A percentile compares a stretch with the other conserved stretches of the same genome.
These are phyloP conservation scores for Polydrusus cervinus DNA, from an alignment of 2,888 invertebrate genomes.

Conservation along the genomic window DNA sequence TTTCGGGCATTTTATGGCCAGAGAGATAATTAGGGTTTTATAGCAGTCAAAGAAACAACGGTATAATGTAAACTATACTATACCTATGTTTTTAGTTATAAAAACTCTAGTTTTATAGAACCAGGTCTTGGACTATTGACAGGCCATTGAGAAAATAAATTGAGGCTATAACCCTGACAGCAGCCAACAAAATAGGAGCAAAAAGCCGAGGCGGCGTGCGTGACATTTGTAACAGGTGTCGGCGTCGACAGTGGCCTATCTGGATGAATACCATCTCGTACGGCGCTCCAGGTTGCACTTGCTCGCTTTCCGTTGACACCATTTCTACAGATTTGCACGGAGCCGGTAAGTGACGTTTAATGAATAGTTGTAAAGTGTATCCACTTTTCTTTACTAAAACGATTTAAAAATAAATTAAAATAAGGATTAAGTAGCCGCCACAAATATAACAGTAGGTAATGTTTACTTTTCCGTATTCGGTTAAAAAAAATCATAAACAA, in stretches of 20 bases:
- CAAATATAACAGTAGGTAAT: too few relatives aligned
- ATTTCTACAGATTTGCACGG: neutral
- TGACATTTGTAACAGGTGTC: conserved; percentile 46
- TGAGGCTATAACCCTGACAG: conserved; percentile 24
- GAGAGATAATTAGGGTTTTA: too few relatives aligned
- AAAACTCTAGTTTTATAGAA: too few relatives aligned
- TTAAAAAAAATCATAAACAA: too few relatives aligned
- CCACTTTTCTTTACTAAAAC: too few relatives aligned
- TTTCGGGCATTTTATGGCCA: too few relatives aligned
- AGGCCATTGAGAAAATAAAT: conserved; percentile 27
- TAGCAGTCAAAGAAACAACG: too few relatives aligned
- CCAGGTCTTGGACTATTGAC: neutral
- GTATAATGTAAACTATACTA: too few relatives aligned
- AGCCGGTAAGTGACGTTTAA: conserved; percentile 23
- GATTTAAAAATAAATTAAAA: too few relatives aligned
- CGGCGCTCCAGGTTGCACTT: conserved; percentile 40
- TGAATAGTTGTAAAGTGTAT: neutral
- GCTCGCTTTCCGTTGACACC: conserved; percentile 9
- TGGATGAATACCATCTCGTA: conserved; percentile 43
- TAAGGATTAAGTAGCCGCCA: too few relatives aligned
- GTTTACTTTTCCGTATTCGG: too few relatives aligned
- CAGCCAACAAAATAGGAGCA: conserved; percentile 10
- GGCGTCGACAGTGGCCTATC: conserved; percentile 39
- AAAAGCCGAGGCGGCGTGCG: conserved; percentile 29
- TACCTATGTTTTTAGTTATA: neutral